A percentile compares a stretch with the other conserved stretches of the same genome.
Conservation (phyloP, 2,797 vertebrate genomes). For the Chelon labrosus region DNA sequence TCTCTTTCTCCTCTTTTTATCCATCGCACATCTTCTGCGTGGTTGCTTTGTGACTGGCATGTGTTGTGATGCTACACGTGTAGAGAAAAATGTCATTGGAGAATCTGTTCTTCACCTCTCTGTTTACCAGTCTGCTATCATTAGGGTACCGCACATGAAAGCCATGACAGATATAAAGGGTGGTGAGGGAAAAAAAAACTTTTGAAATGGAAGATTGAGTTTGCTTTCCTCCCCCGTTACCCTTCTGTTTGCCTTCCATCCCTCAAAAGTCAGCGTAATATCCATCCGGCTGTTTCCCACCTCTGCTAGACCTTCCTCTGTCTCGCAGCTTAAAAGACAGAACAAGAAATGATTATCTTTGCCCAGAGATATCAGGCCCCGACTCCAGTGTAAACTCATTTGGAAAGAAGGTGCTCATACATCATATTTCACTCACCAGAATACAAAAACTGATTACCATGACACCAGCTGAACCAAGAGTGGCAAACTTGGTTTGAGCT, state of each 20-base stretch:
- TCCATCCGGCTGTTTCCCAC: constrained; percentile 67
- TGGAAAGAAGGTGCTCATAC: constrained; percentile 84
- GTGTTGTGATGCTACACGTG: constrained; percentile 30
- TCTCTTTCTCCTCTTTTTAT: background rate
- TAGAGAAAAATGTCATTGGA: constrained; percentile 39
- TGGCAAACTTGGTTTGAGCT: constrained; percentile 80
- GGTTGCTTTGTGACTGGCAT: constrained; percentile 36
- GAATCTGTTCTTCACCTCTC: constrained; percentile 52
- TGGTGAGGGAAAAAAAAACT: background rate
- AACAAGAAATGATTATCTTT: constrained; percentile 86
- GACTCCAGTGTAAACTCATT: constrained; percentile 87
- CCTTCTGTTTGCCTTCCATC: constrained; percentile 79
- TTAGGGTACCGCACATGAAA: constrained; percentile 59
- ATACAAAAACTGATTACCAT: constrained; percentile 86
- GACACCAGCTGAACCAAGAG: constrained; percentile 79
- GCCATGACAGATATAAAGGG: constrained; percentile 43
- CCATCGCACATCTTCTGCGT: background rate
- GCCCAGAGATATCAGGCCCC: constrained; percentile 84
- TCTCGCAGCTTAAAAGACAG: constrained; percentile 75
- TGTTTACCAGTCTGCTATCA: constrained; percentile 59
- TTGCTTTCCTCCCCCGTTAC: constrained; percentile 69
- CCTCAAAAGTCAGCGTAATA: constrained; percentile 78
- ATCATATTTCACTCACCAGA: constrained; percentile 83
- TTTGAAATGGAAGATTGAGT: constrained; percentile 75
- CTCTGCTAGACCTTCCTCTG: constrained; percentile 68